Percentiles rank a stretch among this genome's conserved stretches.
Conservation (phyloP, 2,888 invertebrate species). For the Nomada goodeniana region DNA sequence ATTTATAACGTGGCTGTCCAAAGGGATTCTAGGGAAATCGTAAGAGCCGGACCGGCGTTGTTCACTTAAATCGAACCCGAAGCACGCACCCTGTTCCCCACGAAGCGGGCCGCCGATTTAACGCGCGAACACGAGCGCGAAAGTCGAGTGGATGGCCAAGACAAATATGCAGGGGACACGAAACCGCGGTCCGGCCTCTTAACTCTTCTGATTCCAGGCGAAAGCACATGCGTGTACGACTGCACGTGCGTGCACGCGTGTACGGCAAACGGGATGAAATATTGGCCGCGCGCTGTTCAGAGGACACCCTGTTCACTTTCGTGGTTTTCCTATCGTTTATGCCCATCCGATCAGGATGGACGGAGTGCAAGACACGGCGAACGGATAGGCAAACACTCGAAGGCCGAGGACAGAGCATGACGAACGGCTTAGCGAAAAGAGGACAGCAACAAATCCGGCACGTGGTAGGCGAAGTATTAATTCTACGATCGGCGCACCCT, state of each 20-base stretch:
- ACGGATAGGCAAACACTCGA: slow-evolving; percentile 9
- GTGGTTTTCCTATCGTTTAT: slow-evolving; percentile 57
- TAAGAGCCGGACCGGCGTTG: slow-evolving; percentile 40
- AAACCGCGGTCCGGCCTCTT: slow-evolving; percentile 47
- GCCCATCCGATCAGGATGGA: background rate
- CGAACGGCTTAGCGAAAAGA: background rate
- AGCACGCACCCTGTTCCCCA: slow-evolving; percentile 35
- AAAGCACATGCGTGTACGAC: slow-evolving; percentile 40
- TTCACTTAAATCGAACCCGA: slow-evolving; percentile 52
- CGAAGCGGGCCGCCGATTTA: slow-evolving; percentile 30
- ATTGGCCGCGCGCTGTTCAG: slow-evolving; percentile 32
- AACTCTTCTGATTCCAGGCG: slow-evolving; percentile 49
- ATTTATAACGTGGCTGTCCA: slow-evolving; percentile 19
- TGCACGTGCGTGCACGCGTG: slow-evolving; percentile 44
- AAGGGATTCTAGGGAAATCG: slow-evolving; percentile 42
- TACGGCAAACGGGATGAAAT: slow-evolving; percentile 42
- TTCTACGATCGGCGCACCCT: slow-evolving; percentile 73
- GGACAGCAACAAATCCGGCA: slow-evolving; percentile 51
- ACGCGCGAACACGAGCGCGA: slow-evolving; percentile 59
- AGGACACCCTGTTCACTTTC: slow-evolving; percentile 33
- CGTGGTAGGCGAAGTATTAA: slow-evolving; percentile 79
- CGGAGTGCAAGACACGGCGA: background rate
- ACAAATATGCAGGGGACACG: slow-evolving; percentile 68
- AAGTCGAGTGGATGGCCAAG: slow-evolving; percentile 66
- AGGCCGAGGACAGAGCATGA: background rate